Evolutionary conservation across 2,888 invertebrate genomes (phyloP).

Genomic region (Escarpia spicata): DNA sequence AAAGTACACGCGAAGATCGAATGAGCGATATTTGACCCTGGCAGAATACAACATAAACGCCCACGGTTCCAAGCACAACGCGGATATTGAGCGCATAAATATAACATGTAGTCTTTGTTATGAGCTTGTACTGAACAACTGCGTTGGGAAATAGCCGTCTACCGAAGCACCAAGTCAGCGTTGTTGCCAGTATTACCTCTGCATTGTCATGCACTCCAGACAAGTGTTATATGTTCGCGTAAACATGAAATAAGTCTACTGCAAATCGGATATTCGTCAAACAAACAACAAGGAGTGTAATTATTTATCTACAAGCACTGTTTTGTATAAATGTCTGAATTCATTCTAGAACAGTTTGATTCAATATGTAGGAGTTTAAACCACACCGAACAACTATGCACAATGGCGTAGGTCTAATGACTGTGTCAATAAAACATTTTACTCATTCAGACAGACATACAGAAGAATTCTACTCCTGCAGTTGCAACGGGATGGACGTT

Average conservation of each 20-base stretch:
- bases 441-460: too few species aligned
- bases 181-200: background rate
- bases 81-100: background rate
- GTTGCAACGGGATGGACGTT: background rate
- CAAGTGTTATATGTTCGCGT: too few species aligned
- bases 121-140: background rate
- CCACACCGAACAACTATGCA: too few species aligned
- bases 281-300: too few species aligned
- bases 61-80: background rate
- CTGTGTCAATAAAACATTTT: too few species aligned
- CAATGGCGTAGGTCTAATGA: too few species aligned
- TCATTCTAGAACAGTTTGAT: too few species aligned
- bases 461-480: background rate
- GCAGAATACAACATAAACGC: background rate
- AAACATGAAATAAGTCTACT: too few species aligned
- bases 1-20: background rate
- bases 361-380: too few species aligned
- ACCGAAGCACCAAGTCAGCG: background rate
- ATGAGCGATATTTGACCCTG: background rate
- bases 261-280: too few species aligned
- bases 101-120: background rate
- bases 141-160: background rate
- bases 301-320: too few species aligned
- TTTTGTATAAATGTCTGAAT: too few species aligned
- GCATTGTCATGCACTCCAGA: background rate